Percentiles rank a stretch among this genome's conserved stretches.
Conservation (phyloP, 2,113 vertebrate species). For the Anser brachyrhynchus region DNA sequence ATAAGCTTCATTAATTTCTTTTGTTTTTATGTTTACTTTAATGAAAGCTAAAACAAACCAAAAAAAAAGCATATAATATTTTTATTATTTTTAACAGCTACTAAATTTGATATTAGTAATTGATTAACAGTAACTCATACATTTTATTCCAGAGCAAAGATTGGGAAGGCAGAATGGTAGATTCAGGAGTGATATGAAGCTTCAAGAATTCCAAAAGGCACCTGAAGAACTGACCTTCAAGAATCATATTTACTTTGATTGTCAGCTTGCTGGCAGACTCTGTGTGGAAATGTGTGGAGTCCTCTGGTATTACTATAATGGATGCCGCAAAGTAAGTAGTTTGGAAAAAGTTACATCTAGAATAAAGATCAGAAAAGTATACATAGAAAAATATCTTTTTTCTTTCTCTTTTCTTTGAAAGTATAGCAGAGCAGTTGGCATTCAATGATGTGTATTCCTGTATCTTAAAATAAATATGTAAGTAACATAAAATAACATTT, state of each 20-base stretch:
- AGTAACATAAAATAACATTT: neutral
- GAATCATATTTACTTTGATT: neutral
- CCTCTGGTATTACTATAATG: neutral
- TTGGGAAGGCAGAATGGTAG: neutral
- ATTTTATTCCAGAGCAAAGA: neutral
- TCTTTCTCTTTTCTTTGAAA: neutral
- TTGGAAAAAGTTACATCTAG: neutral
- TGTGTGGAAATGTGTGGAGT: neutral
- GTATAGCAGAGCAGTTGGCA: neutral
- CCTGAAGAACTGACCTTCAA: neutral
- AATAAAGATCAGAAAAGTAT: neutral
- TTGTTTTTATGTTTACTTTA: neutral
- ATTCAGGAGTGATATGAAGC: neutral
- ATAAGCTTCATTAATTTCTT: neutral
- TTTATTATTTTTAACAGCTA: neutral
- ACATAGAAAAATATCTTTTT: neutral
- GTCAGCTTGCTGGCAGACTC: neutral
- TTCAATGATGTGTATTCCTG: fast-evolving
- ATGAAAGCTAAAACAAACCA: neutral
- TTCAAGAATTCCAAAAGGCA: neutral
- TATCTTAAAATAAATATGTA: neutral
- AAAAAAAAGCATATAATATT: neutral
- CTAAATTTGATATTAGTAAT: neutral
- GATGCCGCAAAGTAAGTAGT: neutral
- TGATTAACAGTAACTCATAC: neutral